A percentile compares a stretch with the other conserved stretches of the same genome.
phyloP scores from a whole-genome alignment of 2,113 vertebrate species.

The Anhinga anhinga region DNA sequence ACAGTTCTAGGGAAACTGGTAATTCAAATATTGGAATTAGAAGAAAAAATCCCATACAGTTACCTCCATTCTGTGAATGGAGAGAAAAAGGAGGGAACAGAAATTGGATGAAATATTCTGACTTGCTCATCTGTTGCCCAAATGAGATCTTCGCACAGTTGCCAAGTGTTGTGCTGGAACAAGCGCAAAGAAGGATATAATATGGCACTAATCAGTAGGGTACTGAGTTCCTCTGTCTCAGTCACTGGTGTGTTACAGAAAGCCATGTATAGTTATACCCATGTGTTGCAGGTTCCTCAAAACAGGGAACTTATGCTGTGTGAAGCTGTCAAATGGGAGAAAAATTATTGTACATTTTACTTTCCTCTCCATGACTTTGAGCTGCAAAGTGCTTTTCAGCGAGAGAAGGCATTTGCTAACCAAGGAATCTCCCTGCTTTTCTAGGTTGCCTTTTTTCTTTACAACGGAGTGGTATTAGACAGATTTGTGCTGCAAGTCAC shows the following conservation, averaged over 20 bases:
- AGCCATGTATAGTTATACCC: neutral
- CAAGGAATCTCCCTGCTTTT: neutral
- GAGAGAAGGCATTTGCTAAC: neutral
- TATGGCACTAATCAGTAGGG: neutral
- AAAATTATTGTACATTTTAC: neutral
- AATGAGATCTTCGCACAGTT: neutral
- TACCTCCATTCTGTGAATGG: neutral
- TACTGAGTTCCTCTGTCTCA: neutral
- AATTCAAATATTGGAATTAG: neutral
- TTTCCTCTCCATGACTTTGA: neutral
- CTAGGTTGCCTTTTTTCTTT: conserved; percentile 92
- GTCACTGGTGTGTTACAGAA: neutral
- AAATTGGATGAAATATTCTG: neutral
- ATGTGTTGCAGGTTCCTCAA: neutral
- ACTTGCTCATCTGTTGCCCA: neutral
- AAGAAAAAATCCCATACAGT: neutral
- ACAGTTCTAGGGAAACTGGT: neutral
- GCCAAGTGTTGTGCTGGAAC: neutral
- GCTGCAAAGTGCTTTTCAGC: neutral
- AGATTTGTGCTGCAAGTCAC: conserved; percentile 93
- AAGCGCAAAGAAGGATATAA: neutral
- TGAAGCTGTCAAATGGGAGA: neutral
- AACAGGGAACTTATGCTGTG: neutral
- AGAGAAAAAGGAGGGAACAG: neutral
- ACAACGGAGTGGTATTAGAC: conserved; percentile 88